A percentile compares a stretch with the other conserved stretches of the same genome.
These are phyloP conservation scores for Gryllus longicercus DNA, from an alignment of 2,888 invertebrate species.

Conservation along the genomic window DNA sequence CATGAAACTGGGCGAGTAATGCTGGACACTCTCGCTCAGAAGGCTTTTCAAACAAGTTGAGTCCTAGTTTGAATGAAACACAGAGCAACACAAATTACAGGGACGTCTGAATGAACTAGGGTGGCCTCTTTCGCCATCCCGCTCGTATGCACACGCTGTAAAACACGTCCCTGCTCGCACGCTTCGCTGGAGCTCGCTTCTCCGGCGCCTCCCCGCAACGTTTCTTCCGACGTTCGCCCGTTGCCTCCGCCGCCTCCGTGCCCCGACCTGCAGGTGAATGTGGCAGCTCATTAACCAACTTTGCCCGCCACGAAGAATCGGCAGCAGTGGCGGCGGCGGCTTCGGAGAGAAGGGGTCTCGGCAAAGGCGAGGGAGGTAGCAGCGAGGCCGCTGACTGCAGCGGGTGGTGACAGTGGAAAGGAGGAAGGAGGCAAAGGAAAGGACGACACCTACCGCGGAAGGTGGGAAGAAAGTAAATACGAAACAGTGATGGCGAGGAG, in stretches of 20 bases:
- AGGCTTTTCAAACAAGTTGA: too few relatives aligned
- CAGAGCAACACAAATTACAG: too few relatives aligned
- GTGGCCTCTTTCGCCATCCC: too few relatives aligned
- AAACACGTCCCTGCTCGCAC: too few relatives aligned
- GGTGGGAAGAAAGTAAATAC: background rate
- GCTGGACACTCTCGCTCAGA: too few relatives aligned
- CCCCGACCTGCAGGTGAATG: constrained; percentile 31
- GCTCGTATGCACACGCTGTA: too few relatives aligned
- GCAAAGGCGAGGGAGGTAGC: background rate
- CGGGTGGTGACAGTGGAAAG: background rate
- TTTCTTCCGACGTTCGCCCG: background rate
- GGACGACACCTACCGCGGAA: background rate
- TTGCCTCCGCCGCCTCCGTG: background rate
- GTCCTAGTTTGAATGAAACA: too few relatives aligned
- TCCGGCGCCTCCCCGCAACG: background rate
- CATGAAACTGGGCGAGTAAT: too few relatives aligned
- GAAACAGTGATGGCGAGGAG: background rate
- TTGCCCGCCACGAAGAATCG: constrained; percentile 30
- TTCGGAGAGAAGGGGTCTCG: background rate
- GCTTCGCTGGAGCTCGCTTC: too few relatives aligned
- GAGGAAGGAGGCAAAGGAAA: background rate
- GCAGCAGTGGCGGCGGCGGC: background rate
- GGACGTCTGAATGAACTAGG: too few relatives aligned
- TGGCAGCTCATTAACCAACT: constrained; percentile 37
- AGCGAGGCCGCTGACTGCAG: background rate